These are phyloP conservation scores for Enteromius paludinosus DNA, from an alignment of 2,797 vertebrate species.

Conservation along the genomic window DNA sequence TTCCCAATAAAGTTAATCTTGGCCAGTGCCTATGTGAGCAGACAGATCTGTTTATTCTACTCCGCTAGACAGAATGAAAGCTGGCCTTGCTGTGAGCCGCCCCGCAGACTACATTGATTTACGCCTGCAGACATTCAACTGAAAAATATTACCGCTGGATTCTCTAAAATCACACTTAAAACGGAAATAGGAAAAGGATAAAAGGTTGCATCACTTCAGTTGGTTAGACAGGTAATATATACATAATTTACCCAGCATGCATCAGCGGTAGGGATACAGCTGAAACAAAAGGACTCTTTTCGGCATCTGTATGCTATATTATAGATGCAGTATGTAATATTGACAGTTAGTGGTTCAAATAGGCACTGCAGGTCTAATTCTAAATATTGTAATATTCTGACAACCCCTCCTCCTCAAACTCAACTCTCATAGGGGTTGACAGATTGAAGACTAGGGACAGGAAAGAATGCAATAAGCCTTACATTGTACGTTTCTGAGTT, in stretches of 20 bases:
- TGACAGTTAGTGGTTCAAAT: no score
- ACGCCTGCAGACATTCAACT: slow-evolving; percentile 48
- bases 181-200: slow-evolving; percentile 37
- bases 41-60: slow-evolving; percentile 61
- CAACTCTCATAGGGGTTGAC: no score
- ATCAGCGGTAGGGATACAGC: not conserved
- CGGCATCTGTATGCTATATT: not conserved
- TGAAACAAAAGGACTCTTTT: not conserved
- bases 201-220: slow-evolving; percentile 25
- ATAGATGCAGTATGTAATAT: not conserved
- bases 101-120: slow-evolving; percentile 50
- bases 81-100: slow-evolving; percentile 48
- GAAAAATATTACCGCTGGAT: slow-evolving; percentile 57
- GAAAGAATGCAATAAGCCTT: no score
- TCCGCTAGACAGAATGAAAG: slow-evolving; percentile 51
- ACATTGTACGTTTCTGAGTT: no score
- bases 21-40: slow-evolving; percentile 60
- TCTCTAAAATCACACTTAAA: slow-evolving; percentile 55
- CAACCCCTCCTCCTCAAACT: no score
- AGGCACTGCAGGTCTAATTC: no score
- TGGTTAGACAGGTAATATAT: slow-evolving; percentile 11
- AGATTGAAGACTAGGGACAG: no score
- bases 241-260: not conserved
- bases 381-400: no score
- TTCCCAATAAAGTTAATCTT: slow-evolving; percentile 70